phyloP scores from a whole-genome alignment of 2,113 vertebrate genomes.

The Rhinogobius similis region DNA sequence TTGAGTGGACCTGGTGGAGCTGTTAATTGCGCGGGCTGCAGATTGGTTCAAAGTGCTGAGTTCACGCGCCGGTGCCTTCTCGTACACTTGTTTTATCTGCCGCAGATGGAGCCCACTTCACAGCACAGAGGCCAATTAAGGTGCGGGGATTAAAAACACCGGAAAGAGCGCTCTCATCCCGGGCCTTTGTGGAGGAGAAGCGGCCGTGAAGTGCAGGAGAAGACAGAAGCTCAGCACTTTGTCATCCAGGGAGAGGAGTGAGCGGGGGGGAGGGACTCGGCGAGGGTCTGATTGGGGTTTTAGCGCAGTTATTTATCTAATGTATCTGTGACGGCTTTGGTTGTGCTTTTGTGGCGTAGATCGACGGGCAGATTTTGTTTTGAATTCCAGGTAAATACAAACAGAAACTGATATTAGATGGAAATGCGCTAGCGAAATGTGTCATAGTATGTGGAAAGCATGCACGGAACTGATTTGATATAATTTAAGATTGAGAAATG shows the following conservation, averaged over 20 bases:
- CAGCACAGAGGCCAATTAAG: conserved; percentile 78
- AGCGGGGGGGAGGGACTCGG: conserved; percentile 26
- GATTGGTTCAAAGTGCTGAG: conserved; percentile 66
- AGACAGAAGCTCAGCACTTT: conserved; percentile 52
- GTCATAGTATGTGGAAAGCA: no score
- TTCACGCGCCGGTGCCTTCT: conserved; percentile 68
- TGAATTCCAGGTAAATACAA: neutral
- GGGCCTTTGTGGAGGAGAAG: conserved; percentile 41
- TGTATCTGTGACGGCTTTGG: neutral
- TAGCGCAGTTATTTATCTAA: neutral
- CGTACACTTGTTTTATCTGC: conserved; percentile 70
- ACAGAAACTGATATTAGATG: no score
- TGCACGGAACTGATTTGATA: no score
- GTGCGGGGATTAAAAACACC: conserved; percentile 75
- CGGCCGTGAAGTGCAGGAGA: conserved; percentile 38
- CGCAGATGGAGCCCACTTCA: conserved; percentile 67
- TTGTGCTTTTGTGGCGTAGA: neutral
- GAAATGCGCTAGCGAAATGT: no score
- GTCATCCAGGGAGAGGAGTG: conserved; percentile 25
- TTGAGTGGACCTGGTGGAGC: conserved; percentile 22
- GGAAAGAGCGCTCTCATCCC: conserved; percentile 48
- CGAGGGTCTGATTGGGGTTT: neutral
- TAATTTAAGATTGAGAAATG: no score
- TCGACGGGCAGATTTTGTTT: neutral
- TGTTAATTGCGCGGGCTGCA: conserved; percentile 69